Base-by-base conservation (phyloP, 2,888 invertebrate species). In the Eupithecia abbreviata region DNA sequence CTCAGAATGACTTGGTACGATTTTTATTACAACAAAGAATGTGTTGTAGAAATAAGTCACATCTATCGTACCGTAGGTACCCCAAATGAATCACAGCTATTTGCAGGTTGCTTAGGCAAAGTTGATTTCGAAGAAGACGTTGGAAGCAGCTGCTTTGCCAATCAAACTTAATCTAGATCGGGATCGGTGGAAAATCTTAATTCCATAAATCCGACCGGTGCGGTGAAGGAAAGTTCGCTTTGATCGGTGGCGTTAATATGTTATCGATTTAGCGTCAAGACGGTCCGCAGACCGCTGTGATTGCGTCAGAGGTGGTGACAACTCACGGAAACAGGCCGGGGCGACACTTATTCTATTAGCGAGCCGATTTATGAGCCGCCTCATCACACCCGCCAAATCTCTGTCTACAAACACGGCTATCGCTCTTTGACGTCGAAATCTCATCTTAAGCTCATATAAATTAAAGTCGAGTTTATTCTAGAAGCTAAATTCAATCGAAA, bases 211-310 rank as follows among this genome's bases (percentile, higher is more conserved):
- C 87, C 83, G 82, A 77, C 77, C 81, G 79, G 83, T 85, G 84
- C 81, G 79, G 83, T 85, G 84, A 87, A 88, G 89, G 87, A 90
- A 88, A 90, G 85, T 88, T 88, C 85, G 87, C 93, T 93, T 93
- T 93, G 93, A 94, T 94, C 93, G 88, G 90, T 81, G 88, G 89
- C 85, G 88, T 91, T 92, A 91, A 94, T 93, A 88, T 91, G 91
- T 91, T 92, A 92, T 91, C 89, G 86, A 93, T 93, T 90, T 90
- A 88, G 89, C 90, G 90, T 88, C 89, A 89, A 87, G 92, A 91
- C 90, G 85, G 85, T 81, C 84, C 83, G 88, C 91, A 92, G 92
- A 91, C 92, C 84, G 88, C 82, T 83, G 85, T 81, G 81, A 84
- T 91, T 91, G 89, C 94, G 93, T 93, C 93, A 93, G 85, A 77